Evolutionary conservation across 2,113 vertebrate genomes (phyloP), one percentile per base, ranked within the genome.

Genomic region (Ondatra zibethicus): DNA sequence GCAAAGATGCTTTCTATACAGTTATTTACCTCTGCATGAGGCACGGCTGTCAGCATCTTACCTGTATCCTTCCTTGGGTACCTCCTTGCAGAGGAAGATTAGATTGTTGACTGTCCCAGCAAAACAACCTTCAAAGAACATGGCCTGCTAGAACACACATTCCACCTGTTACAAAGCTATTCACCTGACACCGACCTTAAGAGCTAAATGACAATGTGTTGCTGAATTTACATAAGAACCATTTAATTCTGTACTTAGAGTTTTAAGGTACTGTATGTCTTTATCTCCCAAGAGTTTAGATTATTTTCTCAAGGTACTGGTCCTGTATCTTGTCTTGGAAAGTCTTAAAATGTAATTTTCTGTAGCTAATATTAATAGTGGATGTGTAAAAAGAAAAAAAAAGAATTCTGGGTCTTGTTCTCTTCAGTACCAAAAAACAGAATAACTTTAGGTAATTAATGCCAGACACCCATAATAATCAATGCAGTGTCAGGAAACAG

Each of bases 261-360:
- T 72, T 75, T 91, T 68, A 63, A 42, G 16, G 16, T 13, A 33
- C 19, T 45, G 33, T 80, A 87, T 87, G 42, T 81, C 63, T 88
- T 81, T 55, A 82, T 81, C 87, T 78, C 89, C 93, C 36, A 77
- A 82, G 68, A 77, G 47, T 84, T 50, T 36, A 76, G 88, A 77
- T 52, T 58, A 58, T 95, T 78, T 92, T 70, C 42, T n/a, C 68
- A 95, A 65, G 52, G 27, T 82, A 52, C 80, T 3, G 16, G n/a
- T 84, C 90, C 95, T 14, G 68, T 80, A 93, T 82, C n/a, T 91
- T 77, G 73, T 86, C 78, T 31, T 55, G 42, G 82, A 31, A 89
- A 66, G 36, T 84, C 93, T 88, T 52, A 78, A 89, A 92, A 91
- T 75, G n/a, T 58, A 61, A 68, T 80, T 72, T 88, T 85, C 17